A percentile compares a stretch with the other conserved stretches of the same genome.
phyloP scores from a whole-genome alignment of 2,888 invertebrate species.

The Cepaea hortensis region DNA sequence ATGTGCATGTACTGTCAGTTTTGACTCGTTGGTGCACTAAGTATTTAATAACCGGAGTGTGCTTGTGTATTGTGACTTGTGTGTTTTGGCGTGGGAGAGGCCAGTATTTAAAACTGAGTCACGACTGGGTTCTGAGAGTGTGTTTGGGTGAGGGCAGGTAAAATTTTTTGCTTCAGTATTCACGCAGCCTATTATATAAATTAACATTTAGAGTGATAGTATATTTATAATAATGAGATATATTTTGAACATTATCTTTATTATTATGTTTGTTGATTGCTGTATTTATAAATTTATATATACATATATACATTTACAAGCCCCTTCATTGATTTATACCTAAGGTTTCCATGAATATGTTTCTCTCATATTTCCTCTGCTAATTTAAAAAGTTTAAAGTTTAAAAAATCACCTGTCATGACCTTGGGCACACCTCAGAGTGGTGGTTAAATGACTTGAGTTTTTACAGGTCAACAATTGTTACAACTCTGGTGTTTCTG shows the following conservation, averaged over 20 bases:
- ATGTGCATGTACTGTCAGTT: slow-evolving; percentile 1
- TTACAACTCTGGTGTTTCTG: too few relatives aligned
- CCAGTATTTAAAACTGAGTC: too few relatives aligned
- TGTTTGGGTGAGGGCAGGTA: not conserved
- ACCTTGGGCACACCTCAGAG: too few relatives aligned
- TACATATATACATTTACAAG: not conserved
- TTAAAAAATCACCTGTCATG: too few relatives aligned
- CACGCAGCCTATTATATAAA: not conserved
- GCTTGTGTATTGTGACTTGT: not conserved
- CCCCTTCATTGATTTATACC: not conserved
- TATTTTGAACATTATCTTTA: slow-evolving; percentile 4
- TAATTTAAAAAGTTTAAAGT: not conserved
- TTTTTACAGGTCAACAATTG: too few relatives aligned
- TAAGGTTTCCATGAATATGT: not conserved
- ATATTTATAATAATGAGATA: slow-evolving; percentile 21
- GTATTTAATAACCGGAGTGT: slow-evolving; percentile 14
- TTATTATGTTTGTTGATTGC: slow-evolving; percentile 16
- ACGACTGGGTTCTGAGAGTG: too few relatives aligned
- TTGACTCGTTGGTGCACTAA: slow-evolving; percentile 9
- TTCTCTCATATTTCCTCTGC: not conserved
- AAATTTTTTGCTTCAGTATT: slow-evolving; percentile 18
- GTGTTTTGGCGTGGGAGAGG: too few relatives aligned
- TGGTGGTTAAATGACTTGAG: too few relatives aligned
- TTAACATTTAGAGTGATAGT: slow-evolving; percentile 15
- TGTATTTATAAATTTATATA: slow-evolving; percentile 1